These are phyloP conservation scores for Coleophora flavipennella DNA, from an alignment of 2,888 invertebrate genomes.

Conservation along the genomic window DNA sequence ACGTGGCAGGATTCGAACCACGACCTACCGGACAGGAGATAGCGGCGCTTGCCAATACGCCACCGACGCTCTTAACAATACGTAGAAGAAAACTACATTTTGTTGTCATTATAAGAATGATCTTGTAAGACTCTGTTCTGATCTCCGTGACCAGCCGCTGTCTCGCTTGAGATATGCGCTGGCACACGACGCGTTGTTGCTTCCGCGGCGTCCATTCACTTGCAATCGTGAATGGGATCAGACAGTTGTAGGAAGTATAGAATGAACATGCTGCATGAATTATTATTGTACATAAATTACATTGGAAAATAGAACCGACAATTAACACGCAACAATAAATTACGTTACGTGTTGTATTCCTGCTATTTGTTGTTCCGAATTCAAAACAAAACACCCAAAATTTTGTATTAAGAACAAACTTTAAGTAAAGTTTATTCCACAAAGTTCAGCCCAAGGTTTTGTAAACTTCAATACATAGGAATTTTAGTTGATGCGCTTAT, in stretches of 20 bases:
- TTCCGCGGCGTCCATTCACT: conserved; percentile 65
- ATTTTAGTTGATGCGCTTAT: conserved; percentile 14
- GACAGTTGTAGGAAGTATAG: conserved; percentile 40
- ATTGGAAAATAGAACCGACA: conserved; percentile 40
- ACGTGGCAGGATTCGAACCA: no score
- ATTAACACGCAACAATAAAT: conserved; percentile 40
- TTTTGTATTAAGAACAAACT: conserved; percentile 12
- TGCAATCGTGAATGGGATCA: conserved; percentile 60
- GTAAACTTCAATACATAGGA: conserved; percentile 15
- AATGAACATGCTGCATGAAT: conserved; percentile 38
- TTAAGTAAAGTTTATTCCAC: conserved; percentile 20
- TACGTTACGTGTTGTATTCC: conserved; percentile 23
- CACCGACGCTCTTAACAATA: no score
- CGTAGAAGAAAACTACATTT: no score
- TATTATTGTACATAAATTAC: conserved; percentile 43
- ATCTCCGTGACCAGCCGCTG: conserved; percentile 51
- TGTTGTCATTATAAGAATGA: conserved; percentile 45
- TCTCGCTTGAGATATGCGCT: conserved; percentile 59
- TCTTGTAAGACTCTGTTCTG: conserved; percentile 33
- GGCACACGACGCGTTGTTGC: conserved; percentile 61
- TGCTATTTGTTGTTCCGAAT: conserved; percentile 32
- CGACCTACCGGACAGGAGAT: no score
- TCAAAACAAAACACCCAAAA: conserved; percentile 16
- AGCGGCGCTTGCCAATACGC: no score
- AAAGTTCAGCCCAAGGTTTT: conserved; percentile 17